Percentiles rank a stretch among this genome's conserved stretches.
Conservation (phyloP, 2,797 vertebrate species). For the Vireo griseus region DNA sequence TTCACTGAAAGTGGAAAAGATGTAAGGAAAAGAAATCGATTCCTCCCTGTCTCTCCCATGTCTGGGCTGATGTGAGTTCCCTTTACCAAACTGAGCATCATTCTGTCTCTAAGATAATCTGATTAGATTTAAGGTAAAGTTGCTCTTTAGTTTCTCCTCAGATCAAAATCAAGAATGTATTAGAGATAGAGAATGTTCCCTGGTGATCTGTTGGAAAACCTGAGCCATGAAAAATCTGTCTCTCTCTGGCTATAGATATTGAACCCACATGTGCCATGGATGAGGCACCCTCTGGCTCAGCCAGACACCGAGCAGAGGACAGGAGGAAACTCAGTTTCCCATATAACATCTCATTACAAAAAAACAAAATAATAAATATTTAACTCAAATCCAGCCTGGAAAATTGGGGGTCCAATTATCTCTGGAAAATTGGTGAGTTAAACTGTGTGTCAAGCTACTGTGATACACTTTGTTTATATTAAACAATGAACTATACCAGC, state of each 20-base stretch:
- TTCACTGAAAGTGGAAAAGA: not conserved
- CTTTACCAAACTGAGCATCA: not conserved
- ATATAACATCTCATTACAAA: not conserved
- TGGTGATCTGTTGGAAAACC: not conserved
- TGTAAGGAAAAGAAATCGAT: not conserved
- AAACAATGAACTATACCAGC: not conserved
- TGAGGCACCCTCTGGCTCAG: not conserved
- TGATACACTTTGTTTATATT: not conserved
- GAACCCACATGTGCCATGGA: not conserved
- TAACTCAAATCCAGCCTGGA: not conserved
- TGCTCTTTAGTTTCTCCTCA: not conserved
- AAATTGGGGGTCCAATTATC: not conserved
- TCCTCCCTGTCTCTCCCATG: not conserved
- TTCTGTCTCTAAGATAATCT: not conserved
- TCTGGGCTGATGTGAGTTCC: not conserved
- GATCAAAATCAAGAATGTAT: not conserved
- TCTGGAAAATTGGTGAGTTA: not conserved
- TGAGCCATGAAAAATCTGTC: not conserved
- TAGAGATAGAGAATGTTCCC: not conserved
- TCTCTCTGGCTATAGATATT: not conserved
- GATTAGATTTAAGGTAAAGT: not conserved
- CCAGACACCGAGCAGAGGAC: not conserved
- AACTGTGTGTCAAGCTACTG: not conserved
- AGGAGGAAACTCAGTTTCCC: not conserved
- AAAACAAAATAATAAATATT: not conserved